Conservation (phyloP, 2,888 invertebrate genomes). For the Hirtodrosophila confusa region DNA sequence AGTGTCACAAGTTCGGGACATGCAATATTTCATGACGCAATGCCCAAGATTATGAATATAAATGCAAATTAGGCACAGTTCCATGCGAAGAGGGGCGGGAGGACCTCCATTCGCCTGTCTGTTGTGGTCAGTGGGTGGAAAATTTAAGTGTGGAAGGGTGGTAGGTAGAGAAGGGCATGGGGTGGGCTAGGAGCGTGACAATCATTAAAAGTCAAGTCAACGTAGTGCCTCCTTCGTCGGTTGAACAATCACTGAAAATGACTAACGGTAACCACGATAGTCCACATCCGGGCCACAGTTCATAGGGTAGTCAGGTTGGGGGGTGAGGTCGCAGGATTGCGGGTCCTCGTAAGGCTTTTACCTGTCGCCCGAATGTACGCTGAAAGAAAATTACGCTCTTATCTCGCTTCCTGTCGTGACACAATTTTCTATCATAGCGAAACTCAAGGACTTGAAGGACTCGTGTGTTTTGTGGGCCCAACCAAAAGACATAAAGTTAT, state of each 20-base stretch:
- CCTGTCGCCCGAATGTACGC: constrained; percentile 57
- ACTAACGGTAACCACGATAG: constrained; percentile 82
- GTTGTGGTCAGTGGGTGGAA: constrained; percentile 34
- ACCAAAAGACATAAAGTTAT: constrained; percentile 77
- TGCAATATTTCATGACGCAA: constrained; percentile 80
- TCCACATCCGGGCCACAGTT: constrained; percentile 72
- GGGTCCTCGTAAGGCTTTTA: constrained; percentile 54
- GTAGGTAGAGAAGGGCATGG: constrained; percentile 1
- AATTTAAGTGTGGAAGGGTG: neutral
- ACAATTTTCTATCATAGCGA: constrained; percentile 83
- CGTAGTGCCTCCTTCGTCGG: constrained; percentile 49
- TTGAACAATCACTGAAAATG: constrained; percentile 79
- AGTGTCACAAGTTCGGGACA: constrained; percentile 80
- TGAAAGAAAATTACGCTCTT: constrained; percentile 84
- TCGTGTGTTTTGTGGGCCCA: constrained; percentile 20
- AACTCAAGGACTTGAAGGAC: constrained; percentile 46
- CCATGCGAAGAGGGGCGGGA: constrained; percentile 3
- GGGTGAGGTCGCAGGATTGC: neutral
- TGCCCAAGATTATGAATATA: constrained; percentile 79
- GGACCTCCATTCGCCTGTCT: constrained; percentile 56
- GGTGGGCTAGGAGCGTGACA: constrained; percentile 68
- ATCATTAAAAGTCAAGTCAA: constrained; percentile 78
- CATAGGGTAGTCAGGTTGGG: constrained; percentile 8
- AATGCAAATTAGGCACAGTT: constrained; percentile 75
- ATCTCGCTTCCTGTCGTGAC: constrained; percentile 85